These are phyloP conservation scores for Saguinus midas DNA, from an alignment of 2,113 vertebrate species.

Conservation along the genomic window DNA sequence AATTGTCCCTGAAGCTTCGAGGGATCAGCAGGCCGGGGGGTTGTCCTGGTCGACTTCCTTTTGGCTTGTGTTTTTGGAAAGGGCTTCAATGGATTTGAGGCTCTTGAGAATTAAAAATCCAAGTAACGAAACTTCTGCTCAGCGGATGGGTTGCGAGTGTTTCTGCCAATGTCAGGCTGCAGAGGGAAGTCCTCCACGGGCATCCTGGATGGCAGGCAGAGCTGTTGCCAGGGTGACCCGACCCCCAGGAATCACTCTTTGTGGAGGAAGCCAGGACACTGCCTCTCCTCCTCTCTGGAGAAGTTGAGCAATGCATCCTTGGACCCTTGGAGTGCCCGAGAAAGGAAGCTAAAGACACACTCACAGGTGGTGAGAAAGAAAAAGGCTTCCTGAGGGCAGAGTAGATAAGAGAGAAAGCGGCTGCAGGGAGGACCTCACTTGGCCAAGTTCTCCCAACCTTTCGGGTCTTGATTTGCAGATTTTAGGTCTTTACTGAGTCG, in stretches of 20 bases:
- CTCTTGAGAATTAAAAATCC: neutral
- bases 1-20: neutral
- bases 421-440: neutral
- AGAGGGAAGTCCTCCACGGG: accelerated
- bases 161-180: accelerated
- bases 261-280: accelerated
- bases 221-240: neutral
- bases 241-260: neutral
- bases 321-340: accelerated
- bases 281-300: neutral
- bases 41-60: no score
- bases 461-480: neutral
- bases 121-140: neutral
- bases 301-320: accelerated
- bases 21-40: accelerated
- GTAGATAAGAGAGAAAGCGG: neutral
- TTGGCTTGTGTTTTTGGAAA: neutral
- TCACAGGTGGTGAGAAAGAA: neutral
- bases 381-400: accelerated
- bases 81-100: neutral
- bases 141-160: accelerated
- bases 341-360: neutral
- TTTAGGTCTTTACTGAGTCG: neutral
- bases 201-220: accelerated
- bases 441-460: accelerated